Evolutionary conservation across 2,113 vertebrate species (phyloP).

Genomic region (Haliaeetus leucogaster): DNA sequence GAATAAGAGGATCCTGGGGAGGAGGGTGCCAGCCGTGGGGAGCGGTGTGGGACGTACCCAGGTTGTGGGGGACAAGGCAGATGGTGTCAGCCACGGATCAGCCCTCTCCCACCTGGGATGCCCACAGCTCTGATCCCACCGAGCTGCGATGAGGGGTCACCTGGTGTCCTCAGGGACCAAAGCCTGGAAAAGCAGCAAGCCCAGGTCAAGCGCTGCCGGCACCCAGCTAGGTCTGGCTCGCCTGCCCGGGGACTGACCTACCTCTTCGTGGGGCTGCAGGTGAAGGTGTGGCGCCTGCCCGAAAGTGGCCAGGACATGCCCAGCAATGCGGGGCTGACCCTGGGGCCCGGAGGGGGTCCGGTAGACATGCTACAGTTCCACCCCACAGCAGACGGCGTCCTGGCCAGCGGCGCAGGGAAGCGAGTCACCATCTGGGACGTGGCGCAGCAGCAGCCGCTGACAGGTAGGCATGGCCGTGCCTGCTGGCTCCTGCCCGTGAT

Average conservation of each 20-base stretch:
- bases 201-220: accelerated
- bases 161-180: background rate
- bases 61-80: too few relatives aligned
- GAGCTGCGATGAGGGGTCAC: background rate
- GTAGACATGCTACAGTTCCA: constrained; percentile 86
- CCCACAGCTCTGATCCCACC: too few relatives aligned
- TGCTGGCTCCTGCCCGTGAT: accelerated
- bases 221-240: background rate
- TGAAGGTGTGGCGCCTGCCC: constrained; percentile 88
- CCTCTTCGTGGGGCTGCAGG: constrained; percentile 64
- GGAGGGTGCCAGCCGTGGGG: too few relatives aligned
- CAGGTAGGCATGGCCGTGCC: constrained; percentile 72
- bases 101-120: too few relatives aligned
- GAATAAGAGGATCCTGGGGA: background rate
- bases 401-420: constrained; percentile 71
- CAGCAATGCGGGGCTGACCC: constrained; percentile 52
- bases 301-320: constrained; percentile 63
- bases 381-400: constrained; percentile 78
- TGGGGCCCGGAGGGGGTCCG: constrained; percentile 60
- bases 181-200: background rate
- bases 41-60: too few relatives aligned
- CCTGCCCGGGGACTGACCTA: background rate
- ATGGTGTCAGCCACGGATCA: too few relatives aligned
- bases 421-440: constrained; percentile 83
- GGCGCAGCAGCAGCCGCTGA: constrained; percentile 70